Percentiles rank a stretch among this genome's conserved stretches.
phyloP scores from a whole-genome alignment of 2,113 vertebrate genomes.

The Ctenomys sociabilis region DNA sequence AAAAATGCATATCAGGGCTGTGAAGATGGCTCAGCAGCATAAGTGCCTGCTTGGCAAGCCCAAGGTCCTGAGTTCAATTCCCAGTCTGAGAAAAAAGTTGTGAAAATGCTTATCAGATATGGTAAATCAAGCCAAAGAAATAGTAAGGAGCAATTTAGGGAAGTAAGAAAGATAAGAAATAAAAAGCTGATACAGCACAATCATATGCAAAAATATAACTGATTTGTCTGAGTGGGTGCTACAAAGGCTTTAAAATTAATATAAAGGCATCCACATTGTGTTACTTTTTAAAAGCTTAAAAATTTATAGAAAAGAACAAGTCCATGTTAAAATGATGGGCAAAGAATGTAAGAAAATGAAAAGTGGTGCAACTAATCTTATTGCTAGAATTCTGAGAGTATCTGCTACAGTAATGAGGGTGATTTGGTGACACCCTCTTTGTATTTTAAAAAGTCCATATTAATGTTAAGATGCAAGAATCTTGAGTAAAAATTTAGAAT shows the following conservation, averaged over 20 bases:
- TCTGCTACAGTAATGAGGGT: background rate
- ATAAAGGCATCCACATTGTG: background rate
- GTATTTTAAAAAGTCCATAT: background rate
- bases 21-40: no score
- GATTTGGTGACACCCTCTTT: no score
- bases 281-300: background rate
- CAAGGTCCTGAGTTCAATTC: no score
- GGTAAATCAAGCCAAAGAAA: background rate
- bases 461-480: background rate
- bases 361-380: background rate
- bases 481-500: background rate
- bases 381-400: background rate
- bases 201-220: background rate
- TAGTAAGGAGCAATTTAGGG: background rate
- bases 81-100: no score
- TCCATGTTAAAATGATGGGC: background rate
- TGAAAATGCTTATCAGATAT: background rate
- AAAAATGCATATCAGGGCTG: no score
- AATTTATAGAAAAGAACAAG: background rate
- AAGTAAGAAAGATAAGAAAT: background rate
- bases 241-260: background rate
- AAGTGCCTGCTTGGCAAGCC: no score
- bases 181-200: background rate
- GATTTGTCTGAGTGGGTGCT: background rate
- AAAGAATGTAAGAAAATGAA: background rate